phyloP scores from a whole-genome alignment of 2,888 invertebrate species.

The Antitype chi region DNA sequence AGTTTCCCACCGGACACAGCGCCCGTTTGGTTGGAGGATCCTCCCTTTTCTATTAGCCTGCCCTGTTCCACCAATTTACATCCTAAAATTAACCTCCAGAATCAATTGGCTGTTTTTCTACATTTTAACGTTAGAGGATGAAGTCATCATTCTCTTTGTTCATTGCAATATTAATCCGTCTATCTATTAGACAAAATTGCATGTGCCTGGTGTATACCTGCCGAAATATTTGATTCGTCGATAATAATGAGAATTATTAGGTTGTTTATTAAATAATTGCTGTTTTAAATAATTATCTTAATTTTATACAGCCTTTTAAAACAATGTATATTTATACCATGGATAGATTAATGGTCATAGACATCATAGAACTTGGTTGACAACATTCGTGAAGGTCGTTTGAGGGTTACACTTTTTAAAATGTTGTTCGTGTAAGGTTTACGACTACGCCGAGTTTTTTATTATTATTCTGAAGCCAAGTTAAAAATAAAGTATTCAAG shows the following conservation, averaged over 20 bases:
- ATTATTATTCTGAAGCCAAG: background rate
- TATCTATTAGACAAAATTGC: background rate
- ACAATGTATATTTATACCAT: conserved; percentile 5
- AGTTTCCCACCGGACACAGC: too few species aligned
- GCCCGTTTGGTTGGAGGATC: too few species aligned
- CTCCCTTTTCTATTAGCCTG: too few species aligned
- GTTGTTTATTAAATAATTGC: background rate
- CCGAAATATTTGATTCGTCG: background rate
- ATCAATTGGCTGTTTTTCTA: background rate
- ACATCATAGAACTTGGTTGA: conserved; percentile 21
- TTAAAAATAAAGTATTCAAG: conserved; percentile 13
- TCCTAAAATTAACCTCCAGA: background rate
- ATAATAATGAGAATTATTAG: background rate
- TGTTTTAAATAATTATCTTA: conserved; percentile 13
- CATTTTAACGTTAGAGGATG: background rate
- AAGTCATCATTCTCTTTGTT: background rate
- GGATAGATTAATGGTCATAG: conserved; percentile 1
- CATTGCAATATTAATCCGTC: background rate
- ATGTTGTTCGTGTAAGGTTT: conserved; percentile 3
- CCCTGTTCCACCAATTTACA: background rate
- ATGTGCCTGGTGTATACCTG: background rate
- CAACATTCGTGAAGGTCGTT: conserved; percentile 29
- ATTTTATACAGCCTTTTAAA: conserved; percentile 4
- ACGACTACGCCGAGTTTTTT: background rate
- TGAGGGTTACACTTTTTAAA: background rate